Conservation (phyloP, 2,888 invertebrate genomes). For the Hypolimnas misippus region DNA sequence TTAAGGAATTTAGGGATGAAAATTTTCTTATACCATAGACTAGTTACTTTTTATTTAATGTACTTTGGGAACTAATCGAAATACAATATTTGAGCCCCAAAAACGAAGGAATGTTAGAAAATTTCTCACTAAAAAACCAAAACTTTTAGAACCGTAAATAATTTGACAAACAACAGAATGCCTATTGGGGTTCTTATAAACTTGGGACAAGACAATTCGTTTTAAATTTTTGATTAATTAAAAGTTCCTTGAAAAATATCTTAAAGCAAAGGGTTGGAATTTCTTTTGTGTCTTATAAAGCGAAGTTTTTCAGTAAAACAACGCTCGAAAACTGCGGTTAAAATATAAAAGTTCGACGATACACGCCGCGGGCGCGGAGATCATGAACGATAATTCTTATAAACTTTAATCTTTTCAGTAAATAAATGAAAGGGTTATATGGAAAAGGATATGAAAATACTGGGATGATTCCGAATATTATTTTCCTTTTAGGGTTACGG, state of each 20-base stretch:
- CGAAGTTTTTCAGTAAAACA: conserved; percentile 49
- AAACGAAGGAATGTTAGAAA: background rate
- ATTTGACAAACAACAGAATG: background rate
- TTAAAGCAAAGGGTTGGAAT: conserved; percentile 74
- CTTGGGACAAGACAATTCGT: conserved; percentile 36
- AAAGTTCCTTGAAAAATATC: conserved; percentile 75
- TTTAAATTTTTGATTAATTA: conserved; percentile 79
- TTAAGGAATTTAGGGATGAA: too few relatives aligned
- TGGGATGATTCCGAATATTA: background rate
- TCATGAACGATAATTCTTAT: conserved; percentile 65
- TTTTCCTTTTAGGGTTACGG: background rate
- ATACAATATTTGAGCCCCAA: too few relatives aligned
- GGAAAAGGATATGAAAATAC: background rate
- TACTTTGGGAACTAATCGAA: background rate
- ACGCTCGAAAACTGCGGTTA: conserved; percentile 42
- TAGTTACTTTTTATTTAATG: too few relatives aligned
- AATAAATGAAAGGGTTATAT: conserved; percentile 46
- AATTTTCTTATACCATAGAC: too few relatives aligned
- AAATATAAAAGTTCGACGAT: conserved; percentile 82
- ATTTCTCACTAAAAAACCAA: background rate
- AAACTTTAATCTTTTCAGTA: conserved; percentile 66
- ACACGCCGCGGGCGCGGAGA: conserved; percentile 74
- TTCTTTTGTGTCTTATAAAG: conserved; percentile 80
- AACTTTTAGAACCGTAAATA: background rate
- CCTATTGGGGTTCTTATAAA: conserved; percentile 15